Conservation (phyloP, 2,888 invertebrate genomes). For the Catocala nupta region DNA sequence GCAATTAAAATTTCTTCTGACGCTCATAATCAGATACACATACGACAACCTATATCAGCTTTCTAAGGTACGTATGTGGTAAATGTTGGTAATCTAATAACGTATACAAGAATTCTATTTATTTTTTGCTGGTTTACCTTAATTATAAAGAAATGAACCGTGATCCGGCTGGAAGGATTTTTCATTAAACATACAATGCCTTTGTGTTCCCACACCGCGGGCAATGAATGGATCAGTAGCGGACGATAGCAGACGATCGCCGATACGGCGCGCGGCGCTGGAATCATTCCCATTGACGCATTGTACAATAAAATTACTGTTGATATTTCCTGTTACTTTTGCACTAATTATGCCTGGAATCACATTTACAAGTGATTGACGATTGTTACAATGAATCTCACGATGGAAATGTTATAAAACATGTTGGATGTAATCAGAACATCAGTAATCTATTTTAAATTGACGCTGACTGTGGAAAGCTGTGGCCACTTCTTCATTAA, state of each 20-base stretch:
- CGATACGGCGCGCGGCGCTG: constrained; percentile 48
- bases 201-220: constrained; percentile 60
- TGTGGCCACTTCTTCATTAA: neutral
- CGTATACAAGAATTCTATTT: constrained; percentile 16
- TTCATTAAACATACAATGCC: constrained; percentile 60
- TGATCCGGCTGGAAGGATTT: constrained; percentile 55
- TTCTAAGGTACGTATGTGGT: neutral
- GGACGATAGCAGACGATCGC: constrained; percentile 37
- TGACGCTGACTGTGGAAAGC: constrained; percentile 6
- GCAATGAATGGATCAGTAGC: constrained; percentile 53
- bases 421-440: constrained; percentile 21
- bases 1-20: no score
- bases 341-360: constrained; percentile 40
- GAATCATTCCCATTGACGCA: constrained; percentile 64
- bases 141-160: constrained; percentile 61
- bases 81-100: constrained; percentile 18
- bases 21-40: no score
- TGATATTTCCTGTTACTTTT: constrained; percentile 65
- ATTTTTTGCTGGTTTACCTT: constrained; percentile 38
- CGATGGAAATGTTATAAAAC: constrained; percentile 14
- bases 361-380: constrained; percentile 36
- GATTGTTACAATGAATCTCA: constrained; percentile 27
- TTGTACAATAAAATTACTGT: constrained; percentile 68
- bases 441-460: constrained; percentile 36
- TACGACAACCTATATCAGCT: no score